A percentile compares a stretch with the other conserved stretches of the same genome.
phyloP scores from a whole-genome alignment of 2,797 vertebrate species.

The Acipenser ruthenus region DNA sequence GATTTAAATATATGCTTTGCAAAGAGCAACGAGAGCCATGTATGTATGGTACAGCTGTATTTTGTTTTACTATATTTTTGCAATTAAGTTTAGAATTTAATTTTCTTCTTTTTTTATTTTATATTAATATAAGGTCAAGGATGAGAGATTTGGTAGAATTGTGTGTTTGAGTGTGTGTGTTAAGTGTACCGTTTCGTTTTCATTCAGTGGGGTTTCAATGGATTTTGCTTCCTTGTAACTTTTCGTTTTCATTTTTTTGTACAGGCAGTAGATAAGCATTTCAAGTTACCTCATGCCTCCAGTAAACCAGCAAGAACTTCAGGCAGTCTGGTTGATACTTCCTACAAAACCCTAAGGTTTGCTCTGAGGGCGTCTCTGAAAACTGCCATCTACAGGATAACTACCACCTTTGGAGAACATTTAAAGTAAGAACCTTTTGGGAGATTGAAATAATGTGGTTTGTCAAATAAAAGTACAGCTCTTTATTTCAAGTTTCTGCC shows the following conservation, averaged over 20 bases:
- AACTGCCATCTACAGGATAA: constrained; percentile 90
- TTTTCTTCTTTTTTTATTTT: no score
- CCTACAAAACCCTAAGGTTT: constrained; percentile 86
- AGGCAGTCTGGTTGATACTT: constrained; percentile 72
- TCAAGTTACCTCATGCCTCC: constrained; percentile 92
- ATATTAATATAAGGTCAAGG: not conserved
- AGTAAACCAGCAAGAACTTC: constrained; percentile 72
- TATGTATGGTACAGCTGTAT: no score
- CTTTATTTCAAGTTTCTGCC: not conserved
- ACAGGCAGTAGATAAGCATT: constrained; percentile 89
- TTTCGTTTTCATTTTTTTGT: not conserved
- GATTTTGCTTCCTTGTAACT: not conserved
- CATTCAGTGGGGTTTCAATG: not conserved
- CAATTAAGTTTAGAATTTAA: no score
- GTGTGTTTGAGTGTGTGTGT: no score
- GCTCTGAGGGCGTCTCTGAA: constrained; percentile 84
- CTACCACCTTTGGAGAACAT: constrained; percentile 83
- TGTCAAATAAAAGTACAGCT: not conserved
- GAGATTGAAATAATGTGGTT: not conserved
- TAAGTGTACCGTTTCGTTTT: not conserved
- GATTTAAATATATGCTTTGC: no score
- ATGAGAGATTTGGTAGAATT: not conserved
- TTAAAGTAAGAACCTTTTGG: constrained; percentile 69
- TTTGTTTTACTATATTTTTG: no score
- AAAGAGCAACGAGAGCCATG: no score